phyloP scores from a whole-genome alignment of 92 coral and sea anemone species.

The Zoanthus sansibaricus region DNA sequence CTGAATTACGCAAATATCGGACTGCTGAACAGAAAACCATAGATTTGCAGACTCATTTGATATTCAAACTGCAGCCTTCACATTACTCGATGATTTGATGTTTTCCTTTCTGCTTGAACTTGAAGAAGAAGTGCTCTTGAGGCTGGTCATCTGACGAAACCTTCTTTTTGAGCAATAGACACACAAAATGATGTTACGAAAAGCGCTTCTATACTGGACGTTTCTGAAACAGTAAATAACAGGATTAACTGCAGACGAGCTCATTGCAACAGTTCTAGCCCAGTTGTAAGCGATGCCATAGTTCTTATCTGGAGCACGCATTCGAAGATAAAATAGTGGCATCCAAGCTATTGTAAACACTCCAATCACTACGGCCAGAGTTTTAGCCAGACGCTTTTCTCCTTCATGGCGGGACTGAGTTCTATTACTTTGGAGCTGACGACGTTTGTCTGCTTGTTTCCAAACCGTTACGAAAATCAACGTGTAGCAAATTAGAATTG shows the following conservation, averaged over 20 bases:
- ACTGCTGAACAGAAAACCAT: no score
- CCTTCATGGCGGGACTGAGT: slow-evolving; percentile 12
- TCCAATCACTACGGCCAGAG: slow-evolving; percentile 73
- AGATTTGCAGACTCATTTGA: no score
- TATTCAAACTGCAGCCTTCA: slow-evolving; percentile 1
- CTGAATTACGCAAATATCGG: no score
- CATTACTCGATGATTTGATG: slow-evolving; percentile 14
- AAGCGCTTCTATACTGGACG: slow-evolving; percentile 75
- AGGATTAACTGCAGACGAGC: slow-evolving; percentile 82
- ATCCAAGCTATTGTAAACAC: slow-evolving; percentile 84
- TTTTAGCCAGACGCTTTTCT: slow-evolving; percentile 78
- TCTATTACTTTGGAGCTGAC: background rate
- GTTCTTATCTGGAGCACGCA: slow-evolving; percentile 78
- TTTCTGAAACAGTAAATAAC: slow-evolving; percentile 79
- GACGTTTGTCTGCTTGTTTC: slow-evolving; percentile 53
- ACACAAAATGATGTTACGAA: slow-evolving; percentile 58
- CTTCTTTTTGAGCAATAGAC: background rate
- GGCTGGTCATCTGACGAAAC: background rate
- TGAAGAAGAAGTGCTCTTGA: background rate
- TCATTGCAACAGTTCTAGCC: slow-evolving; percentile 80
- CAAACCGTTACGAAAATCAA: slow-evolving; percentile 59
- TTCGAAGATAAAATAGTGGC: slow-evolving; percentile 77
- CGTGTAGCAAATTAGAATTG: slow-evolving; percentile 72
- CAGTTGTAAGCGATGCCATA: slow-evolving; percentile 84
- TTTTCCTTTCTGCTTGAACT: background rate